A percentile compares a stretch with the other conserved stretches of the same genome.
These are phyloP conservation scores for Hyles lineata DNA, from an alignment of 2,888 invertebrate species.

Conservation along the genomic window DNA sequence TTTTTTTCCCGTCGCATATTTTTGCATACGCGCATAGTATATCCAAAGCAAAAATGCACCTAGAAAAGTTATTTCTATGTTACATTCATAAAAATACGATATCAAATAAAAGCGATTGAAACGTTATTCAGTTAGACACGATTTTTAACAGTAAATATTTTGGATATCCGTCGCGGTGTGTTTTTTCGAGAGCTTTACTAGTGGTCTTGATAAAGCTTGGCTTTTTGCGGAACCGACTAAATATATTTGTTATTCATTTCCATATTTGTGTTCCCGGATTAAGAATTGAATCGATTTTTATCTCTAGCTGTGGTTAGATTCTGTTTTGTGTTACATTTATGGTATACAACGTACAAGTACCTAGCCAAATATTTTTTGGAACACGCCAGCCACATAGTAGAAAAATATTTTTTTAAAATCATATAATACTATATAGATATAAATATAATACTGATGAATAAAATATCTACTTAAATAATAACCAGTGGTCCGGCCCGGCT, in stretches of 20 bases:
- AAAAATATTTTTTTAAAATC: too few species aligned
- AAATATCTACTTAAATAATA: too few species aligned
- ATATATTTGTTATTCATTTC: background rate
- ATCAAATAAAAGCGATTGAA: slow-evolving; percentile 25
- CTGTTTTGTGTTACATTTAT: too few species aligned
- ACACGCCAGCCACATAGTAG: too few species aligned
- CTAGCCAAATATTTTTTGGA: too few species aligned
- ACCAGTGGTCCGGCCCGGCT: too few species aligned
- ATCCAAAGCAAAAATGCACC: background rate
- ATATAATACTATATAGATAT: too few species aligned
- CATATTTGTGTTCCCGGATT: background rate
- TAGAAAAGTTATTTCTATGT: background rate
- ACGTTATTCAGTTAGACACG: slow-evolving; percentile 36
- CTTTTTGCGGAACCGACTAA: background rate
- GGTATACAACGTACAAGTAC: too few species aligned
- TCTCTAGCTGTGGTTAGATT: too few species aligned
- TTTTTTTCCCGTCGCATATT: background rate
- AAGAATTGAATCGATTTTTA: background rate
- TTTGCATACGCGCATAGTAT: background rate
- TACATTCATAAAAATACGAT: background rate
- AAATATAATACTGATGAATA: too few species aligned
- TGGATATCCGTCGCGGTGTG: slow-evolving; percentile 37
- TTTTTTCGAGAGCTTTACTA: background rate
- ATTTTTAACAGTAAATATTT: slow-evolving; percentile 46
- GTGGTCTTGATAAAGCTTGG: background rate